phyloP scores from a whole-genome alignment of 30 jellyfish, hydroid and myxozoan genomes.

The Pelagia noctiluca region DNA sequence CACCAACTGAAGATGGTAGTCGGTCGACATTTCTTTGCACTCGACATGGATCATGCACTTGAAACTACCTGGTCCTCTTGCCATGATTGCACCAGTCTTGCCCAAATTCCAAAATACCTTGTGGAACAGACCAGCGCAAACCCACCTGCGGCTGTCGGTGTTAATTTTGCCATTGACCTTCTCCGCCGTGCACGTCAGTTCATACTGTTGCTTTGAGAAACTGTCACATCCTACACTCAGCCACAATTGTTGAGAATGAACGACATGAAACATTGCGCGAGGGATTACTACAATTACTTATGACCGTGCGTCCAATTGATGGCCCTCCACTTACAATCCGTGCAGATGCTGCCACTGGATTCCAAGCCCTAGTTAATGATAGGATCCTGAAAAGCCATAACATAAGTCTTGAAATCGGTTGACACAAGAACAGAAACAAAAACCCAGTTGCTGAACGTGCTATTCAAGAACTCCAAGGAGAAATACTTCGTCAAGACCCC shows the following conservation, averaged over 20 bases:
- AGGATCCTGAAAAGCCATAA: conserved; percentile 2
- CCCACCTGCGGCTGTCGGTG: conserved; percentile 52
- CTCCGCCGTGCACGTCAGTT: conserved; percentile 41
- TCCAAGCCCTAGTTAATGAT: conserved; percentile 16
- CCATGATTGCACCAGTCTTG: conserved; percentile 44
- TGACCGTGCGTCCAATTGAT: conserved; percentile 17
- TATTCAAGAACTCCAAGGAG: conserved; percentile 48
- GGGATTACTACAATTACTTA: conserved; percentile 9
- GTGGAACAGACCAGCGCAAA: not conserved
- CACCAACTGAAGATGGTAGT: conserved; percentile 36
- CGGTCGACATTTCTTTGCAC: conserved; percentile 43
- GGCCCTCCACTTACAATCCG: conserved; percentile 45
- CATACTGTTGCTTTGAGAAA: conserved; percentile 44
- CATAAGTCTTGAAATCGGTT: conserved; percentile 43
- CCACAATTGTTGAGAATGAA: conserved; percentile 15
- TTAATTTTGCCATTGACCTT: conserved; percentile 50
- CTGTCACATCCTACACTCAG: conserved; percentile 35
- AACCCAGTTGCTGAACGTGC: conserved; percentile 72
- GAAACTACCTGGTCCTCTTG: conserved; percentile 12
- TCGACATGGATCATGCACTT: conserved; percentile 42
- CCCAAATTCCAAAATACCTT: conserved; percentile 8
- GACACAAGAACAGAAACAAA: conserved; percentile 27
- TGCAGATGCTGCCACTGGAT: conserved; percentile 62
- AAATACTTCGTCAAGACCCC: conserved; percentile 46
- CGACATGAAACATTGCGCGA: conserved; percentile 29